phyloP scores from a whole-genome alignment of 1,140 invertebrate species.

The Orius insidiosus region DNA sequence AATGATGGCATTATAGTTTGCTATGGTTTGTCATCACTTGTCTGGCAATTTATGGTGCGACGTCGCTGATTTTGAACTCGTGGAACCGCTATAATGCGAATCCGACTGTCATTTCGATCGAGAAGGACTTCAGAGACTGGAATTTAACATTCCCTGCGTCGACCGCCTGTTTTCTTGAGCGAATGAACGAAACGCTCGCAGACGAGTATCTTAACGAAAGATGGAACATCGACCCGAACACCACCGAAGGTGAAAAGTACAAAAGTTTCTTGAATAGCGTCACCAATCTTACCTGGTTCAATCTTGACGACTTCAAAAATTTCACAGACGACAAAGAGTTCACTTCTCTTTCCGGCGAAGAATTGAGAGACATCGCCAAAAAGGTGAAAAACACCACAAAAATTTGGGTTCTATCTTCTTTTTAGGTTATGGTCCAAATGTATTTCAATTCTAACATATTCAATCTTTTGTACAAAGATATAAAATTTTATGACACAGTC shows the following conservation, averaged over 20 bases:
- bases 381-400: slow-evolving; percentile 22
- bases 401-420: slow-evolving; percentile 1
- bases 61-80: slow-evolving; percentile 26
- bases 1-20: slow-evolving; percentile 25
- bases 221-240: slow-evolving; percentile 17
- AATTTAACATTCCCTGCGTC: slow-evolving; percentile 32
- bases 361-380: slow-evolving; percentile 28
- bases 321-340: slow-evolving; percentile 28
- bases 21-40: slow-evolving; percentile 29
- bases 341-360: slow-evolving; percentile 22
- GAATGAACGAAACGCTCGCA: background rate
- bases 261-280: slow-evolving; percentile 29
- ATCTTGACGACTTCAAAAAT: slow-evolving; percentile 26
- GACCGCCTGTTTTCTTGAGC: slow-evolving; percentile 22
- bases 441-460: slow-evolving; percentile 18
- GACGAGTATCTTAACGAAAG: slow-evolving; percentile 7
- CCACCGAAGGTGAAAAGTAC: slow-evolving; percentile 21
- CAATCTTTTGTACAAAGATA: slow-evolving; percentile 14
- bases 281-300: slow-evolving; percentile 30
- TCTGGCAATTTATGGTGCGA: slow-evolving; percentile 20
- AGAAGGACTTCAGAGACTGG: slow-evolving; percentile 41
- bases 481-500: slow-evolving; percentile 17
- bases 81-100: slow-evolving; percentile 33
- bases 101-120: slow-evolving; percentile 38
- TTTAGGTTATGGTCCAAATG: slow-evolving; percentile 15